Percentiles rank a stretch among this genome's conserved stretches.
Conservation (phyloP, 2,888 invertebrate species). For the Eupeodes luniger region DNA sequence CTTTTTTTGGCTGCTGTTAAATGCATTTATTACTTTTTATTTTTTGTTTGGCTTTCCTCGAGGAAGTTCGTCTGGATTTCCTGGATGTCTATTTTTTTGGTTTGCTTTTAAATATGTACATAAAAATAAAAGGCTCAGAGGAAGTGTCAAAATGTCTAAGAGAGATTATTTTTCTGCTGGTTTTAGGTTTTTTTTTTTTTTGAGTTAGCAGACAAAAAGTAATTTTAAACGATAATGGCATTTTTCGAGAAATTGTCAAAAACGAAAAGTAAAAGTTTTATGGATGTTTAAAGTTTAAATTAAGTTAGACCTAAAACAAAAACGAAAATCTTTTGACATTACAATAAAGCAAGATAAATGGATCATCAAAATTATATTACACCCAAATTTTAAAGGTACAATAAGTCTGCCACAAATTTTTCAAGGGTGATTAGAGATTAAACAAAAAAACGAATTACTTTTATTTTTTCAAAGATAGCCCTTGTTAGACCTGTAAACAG, state of each 20-base stretch:
- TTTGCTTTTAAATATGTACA: background rate
- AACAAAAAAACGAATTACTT: no score
- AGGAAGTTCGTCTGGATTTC: constrained; percentile 33
- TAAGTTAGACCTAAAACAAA: background rate
- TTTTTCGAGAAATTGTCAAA: background rate
- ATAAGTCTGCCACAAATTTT: no score
- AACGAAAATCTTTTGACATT: background rate
- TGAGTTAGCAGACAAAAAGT: background rate
- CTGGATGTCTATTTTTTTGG: background rate
- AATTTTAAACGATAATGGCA: constrained; percentile 23
- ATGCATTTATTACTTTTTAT: constrained; percentile 32
- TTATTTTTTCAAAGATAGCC: no score
- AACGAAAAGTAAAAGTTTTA: constrained; percentile 4
- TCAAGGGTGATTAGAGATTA: no score
- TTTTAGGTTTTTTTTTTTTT: background rate
- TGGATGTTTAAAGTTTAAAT: constrained; percentile 5
- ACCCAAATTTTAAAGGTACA: background rate
- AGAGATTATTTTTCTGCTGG: constrained; percentile 4
- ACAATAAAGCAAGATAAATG: background rate
- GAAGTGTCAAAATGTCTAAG: constrained; percentile 31
- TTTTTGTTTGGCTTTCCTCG: background rate
- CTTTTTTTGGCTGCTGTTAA: constrained; percentile 3
- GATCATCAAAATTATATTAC: background rate
- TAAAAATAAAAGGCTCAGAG: background rate
- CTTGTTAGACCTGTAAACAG: no score